Percentiles rank a stretch among this genome's conserved stretches.
Conservation (phyloP, 1,140 invertebrate genomes). For the Cotesia chilonis region DNA sequence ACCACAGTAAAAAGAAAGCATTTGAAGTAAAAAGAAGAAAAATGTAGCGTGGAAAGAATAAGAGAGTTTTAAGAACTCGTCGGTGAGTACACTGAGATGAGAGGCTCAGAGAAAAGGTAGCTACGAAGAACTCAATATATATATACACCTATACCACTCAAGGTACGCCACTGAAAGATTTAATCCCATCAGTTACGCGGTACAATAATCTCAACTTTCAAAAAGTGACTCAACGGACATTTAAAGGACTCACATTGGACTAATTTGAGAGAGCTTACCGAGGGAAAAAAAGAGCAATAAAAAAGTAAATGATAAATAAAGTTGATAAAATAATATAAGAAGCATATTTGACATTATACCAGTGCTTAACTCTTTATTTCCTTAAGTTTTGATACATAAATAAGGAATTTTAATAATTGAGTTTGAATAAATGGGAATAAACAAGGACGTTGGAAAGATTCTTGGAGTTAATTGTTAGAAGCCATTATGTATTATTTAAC, state of each 20-base stretch:
- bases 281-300: background rate
- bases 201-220: slow-evolving; percentile 33
- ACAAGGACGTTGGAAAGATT: slow-evolving; percentile 17
- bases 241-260: slow-evolving; percentile 45
- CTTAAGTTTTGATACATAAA: background rate
- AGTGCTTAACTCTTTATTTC: background rate
- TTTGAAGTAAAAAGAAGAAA: slow-evolving; percentile 11
- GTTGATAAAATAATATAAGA: background rate
- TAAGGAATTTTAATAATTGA: slow-evolving; percentile 4
- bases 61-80: slow-evolving; percentile 28
- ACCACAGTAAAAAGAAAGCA: background rate
- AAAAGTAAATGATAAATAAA: background rate
- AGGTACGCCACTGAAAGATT: slow-evolving; percentile 37
- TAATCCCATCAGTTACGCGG: slow-evolving; percentile 37
- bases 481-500: slow-evolving; percentile 54
- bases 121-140: slow-evolving; percentile 40
- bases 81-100: slow-evolving; percentile 25
- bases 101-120: slow-evolving; percentile 42
- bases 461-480: slow-evolving; percentile 50
- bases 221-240: slow-evolving; percentile 44
- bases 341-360: background rate
- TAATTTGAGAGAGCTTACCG: slow-evolving; percentile 8
- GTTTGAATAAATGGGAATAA: slow-evolving; percentile 14
- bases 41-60: slow-evolving; percentile 19
- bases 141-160: background rate